Conservation (phyloP, 2,797 vertebrate genomes). For the Hippoglossus hippoglossus region DNA sequence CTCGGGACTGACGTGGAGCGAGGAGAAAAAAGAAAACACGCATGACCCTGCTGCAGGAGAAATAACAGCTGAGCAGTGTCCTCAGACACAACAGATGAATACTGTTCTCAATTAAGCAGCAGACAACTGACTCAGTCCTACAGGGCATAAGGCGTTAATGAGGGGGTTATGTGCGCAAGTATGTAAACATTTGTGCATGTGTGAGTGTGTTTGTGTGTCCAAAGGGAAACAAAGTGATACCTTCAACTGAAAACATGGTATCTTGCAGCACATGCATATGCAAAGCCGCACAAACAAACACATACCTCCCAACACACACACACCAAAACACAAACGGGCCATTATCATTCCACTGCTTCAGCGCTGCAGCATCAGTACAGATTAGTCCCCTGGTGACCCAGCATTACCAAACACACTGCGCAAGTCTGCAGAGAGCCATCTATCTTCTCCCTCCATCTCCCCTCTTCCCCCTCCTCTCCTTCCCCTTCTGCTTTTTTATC, state of each 20-base stretch:
- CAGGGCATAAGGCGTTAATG: slow-evolving; percentile 22
- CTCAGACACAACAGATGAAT: slow-evolving; percentile 65
- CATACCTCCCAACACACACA: slow-evolving; percentile 11
- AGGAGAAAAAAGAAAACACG: slow-evolving; percentile 6
- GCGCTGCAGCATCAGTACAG: slow-evolving; percentile 69
- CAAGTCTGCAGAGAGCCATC: slow-evolving; percentile 73
- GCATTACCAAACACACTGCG: slow-evolving; percentile 71
- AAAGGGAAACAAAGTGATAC: slow-evolving; percentile 37
- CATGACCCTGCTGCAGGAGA: slow-evolving; percentile 29
- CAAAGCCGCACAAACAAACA: slow-evolving; percentile 63
- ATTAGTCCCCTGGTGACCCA: slow-evolving; percentile 73
- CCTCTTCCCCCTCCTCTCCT: slow-evolving; percentile 32
- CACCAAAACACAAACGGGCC: slow-evolving; percentile 55
- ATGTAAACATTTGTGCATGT: slow-evolving; percentile 15
- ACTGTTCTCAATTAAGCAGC: slow-evolving; percentile 55
- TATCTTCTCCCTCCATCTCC: slow-evolving; percentile 62
- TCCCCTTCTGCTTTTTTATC: slow-evolving; percentile 37
- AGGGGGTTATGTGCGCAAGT: slow-evolving; percentile 14
- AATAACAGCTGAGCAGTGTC: slow-evolving; percentile 53
- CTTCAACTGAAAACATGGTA: slow-evolving; percentile 31
- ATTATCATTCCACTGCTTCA: slow-evolving; percentile 77
- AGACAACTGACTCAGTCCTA: slow-evolving; percentile 55
- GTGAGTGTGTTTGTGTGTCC: slow-evolving; percentile 7
- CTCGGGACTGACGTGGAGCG: slow-evolving; percentile 6
- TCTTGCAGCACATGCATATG: slow-evolving; percentile 43